Evolutionary conservation across 2,113 vertebrate species (phyloP), one percentile per base, ranked within the genome.

Genomic region (Centropus unirufus): DNA sequence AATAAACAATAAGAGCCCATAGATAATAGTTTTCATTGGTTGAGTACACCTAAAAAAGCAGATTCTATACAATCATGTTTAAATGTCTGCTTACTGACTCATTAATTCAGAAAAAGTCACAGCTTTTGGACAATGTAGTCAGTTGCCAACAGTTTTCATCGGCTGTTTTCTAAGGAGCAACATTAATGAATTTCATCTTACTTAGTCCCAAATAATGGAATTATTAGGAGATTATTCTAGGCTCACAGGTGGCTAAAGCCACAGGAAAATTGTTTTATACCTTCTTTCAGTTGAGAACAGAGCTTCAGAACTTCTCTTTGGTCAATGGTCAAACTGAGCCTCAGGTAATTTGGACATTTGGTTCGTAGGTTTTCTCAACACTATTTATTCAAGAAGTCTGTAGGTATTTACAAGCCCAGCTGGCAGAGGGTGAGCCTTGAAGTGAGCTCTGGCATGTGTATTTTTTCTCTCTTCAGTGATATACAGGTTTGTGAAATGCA

Each of bases 321-420:
- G 46, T 89, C 91, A n/a, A 47, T 96, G 92, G 86, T 92, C 94
- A 90, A 92, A 93, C 29, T 67, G n/a, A 92, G 90, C 95, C 95
- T 93, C 83, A n/a, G 95, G 95, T 89, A 90, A 95, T 97, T 83
- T 89, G 72, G 86, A 93, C 95, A 97, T 93, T 94, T 96, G 94
- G 76, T 92, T 93, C 94, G 94, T 94, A 96, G 89, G 89, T 95
- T 96, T 95, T 94, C 83, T 90, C 86, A 72, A 68, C 4, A 8
- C 26, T 86, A 40, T 94, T 93, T 95, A 29, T 83, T 81, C 88
- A 70, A 82, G 62, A 89, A 88, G 13, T 70, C 83, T 92, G 90
- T 90, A 96, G 78, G 47, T 87, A 63, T 81, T 96, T 94, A 59
- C 55, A 92, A 83, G 52, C 61, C 69, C 92, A 96, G 91, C 91